Evolutionary conservation across 2,113 vertebrate genomes (phyloP).

Genomic region (Muntiacus reevesi): DNA sequence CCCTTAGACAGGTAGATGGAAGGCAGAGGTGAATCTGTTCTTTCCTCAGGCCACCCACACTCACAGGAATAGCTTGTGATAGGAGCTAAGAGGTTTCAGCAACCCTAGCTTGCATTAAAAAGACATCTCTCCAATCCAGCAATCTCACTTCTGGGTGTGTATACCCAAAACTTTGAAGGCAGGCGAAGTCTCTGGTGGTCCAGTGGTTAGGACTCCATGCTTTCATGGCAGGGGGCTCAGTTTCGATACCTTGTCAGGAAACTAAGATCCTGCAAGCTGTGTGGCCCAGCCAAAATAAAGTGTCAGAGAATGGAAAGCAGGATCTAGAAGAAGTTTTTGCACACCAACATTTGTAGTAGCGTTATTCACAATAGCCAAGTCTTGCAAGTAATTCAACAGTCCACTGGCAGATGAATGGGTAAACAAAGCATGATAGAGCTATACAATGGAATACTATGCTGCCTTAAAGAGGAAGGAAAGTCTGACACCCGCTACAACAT

Average conservation of each 20-base stretch:
- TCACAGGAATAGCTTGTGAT: not conserved
- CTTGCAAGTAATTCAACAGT: no score
- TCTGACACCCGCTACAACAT: rapidly evolving
- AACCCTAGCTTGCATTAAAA: not conserved
- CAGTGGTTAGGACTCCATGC: not conserved
- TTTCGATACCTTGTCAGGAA: constrained; percentile 81
- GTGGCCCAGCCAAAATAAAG: not conserved
- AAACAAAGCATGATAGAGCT: not conserved
- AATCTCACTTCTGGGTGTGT: not conserved
- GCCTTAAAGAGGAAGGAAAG: not conserved
- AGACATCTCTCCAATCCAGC: not conserved
- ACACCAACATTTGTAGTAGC: not conserved
- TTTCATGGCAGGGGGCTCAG: not conserved
- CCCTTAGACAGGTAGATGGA: not conserved
- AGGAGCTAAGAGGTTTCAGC: not conserved
- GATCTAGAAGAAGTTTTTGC: not conserved
- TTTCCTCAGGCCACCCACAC: not conserved
- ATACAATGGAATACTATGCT: rapidly evolving
- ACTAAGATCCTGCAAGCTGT: not conserved
- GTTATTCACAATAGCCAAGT: not conserved
- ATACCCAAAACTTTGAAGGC: not conserved
- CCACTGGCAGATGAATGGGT: not conserved
- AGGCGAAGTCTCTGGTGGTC: not conserved
- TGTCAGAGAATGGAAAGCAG: not conserved
- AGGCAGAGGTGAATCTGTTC: not conserved